Conservation (phyloP, 1,140 invertebrate genomes). For the Penaeus indicus region DNA sequence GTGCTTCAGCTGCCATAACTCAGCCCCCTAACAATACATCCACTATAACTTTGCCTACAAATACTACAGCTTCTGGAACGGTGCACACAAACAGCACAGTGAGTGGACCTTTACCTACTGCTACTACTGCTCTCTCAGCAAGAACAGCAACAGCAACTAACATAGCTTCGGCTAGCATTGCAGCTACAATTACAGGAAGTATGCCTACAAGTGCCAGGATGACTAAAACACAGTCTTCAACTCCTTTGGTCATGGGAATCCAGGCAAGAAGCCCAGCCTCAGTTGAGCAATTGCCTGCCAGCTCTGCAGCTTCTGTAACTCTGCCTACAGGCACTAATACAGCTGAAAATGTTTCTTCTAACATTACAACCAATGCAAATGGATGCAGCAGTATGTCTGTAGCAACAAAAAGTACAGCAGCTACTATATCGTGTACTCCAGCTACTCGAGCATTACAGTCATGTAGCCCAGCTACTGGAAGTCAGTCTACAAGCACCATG, state of each 20-base stretch:
- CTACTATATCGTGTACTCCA: neutral
- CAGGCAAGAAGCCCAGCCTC: too few relatives aligned
- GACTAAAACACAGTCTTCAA: too few relatives aligned
- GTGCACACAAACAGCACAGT: conserved; percentile 10
- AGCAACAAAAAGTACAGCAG: conserved; percentile 19
- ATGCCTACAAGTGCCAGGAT: too few relatives aligned
- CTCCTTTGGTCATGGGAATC: too few relatives aligned
- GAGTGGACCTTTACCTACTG: neutral
- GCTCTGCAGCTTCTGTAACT: too few relatives aligned
- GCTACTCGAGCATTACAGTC: too few relatives aligned
- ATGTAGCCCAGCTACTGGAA: too few relatives aligned
- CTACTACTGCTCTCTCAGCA: too few relatives aligned
- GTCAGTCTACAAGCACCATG: too few relatives aligned
- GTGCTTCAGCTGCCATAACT: neutral
- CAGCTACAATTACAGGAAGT: too few relatives aligned
- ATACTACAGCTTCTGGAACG: neutral
- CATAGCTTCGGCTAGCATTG: too few relatives aligned
- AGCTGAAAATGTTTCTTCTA: conserved; percentile 9
- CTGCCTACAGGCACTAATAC: conserved; percentile 10
- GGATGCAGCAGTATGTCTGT: conserved; percentile 33
- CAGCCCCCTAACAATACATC: conserved; percentile 30
- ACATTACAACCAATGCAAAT: conserved; percentile 24
- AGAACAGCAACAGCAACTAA: too few relatives aligned
- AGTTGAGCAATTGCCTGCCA: conserved; percentile 4
- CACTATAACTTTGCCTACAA: neutral